Evolutionary conservation across 2,888 invertebrate genomes (phyloP).

Genomic region (Seira sanloemensis): DNA sequence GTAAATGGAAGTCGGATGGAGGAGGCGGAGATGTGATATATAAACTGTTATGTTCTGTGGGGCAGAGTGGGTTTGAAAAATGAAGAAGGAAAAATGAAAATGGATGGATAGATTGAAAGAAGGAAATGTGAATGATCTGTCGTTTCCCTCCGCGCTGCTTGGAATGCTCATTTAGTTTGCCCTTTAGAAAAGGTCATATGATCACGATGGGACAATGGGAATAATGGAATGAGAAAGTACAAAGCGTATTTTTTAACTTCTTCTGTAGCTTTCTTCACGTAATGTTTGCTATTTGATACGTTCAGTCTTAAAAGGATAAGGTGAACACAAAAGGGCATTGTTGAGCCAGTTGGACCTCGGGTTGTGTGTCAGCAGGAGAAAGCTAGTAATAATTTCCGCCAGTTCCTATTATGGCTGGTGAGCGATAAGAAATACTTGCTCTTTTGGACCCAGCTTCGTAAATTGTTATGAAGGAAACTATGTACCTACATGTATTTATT

Average conservation of each 20-base stretch:
- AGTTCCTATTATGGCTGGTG: too few relatives aligned
- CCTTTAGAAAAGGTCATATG: constrained; percentile 47
- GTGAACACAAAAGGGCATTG: too few relatives aligned
- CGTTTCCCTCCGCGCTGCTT: background rate
- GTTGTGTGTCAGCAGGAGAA: too few relatives aligned
- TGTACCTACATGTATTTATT: too few relatives aligned
- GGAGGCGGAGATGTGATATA: background rate
- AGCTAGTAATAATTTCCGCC: too few relatives aligned
- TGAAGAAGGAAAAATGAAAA: background rate
- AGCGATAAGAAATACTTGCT: too few relatives aligned
- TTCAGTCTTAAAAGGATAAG: too few relatives aligned
- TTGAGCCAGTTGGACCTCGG: too few relatives aligned
- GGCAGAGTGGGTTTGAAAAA: background rate
- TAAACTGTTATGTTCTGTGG: background rate
- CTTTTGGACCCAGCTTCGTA: too few relatives aligned
- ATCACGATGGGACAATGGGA: constrained; percentile 20
- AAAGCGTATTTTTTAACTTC: background rate
- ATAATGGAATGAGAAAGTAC: constrained; percentile 16
- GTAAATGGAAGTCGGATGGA: background rate
- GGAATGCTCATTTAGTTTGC: constrained; percentile 21
- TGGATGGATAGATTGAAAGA: background rate
- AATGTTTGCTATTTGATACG: background rate
- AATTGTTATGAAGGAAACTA: too few relatives aligned
- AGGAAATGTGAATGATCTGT: background rate
- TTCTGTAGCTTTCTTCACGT: background rate